These are phyloP conservation scores for Pristionchus japonicus DNA, from an alignment of 2,888 invertebrate species.

Conservation along the genomic window DNA sequence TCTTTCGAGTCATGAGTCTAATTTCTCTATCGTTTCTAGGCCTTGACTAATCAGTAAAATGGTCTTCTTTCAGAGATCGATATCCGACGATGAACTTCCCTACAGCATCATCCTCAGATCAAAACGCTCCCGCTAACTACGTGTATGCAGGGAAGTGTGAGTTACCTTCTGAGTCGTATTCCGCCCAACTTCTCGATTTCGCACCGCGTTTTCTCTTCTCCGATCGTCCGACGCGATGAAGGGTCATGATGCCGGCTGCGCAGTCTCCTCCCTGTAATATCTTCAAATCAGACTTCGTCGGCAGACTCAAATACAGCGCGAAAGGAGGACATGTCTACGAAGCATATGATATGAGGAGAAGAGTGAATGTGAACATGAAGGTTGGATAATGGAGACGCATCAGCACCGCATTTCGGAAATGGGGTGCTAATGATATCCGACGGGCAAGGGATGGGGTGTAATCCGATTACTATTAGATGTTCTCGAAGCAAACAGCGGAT, in stretches of 20 bases:
- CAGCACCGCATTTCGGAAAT: no score
- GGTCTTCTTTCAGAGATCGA: neutral
- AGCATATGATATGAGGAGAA: neutral
- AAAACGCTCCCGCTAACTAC: neutral
- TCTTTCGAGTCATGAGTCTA: no score
- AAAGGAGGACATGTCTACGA: neutral
- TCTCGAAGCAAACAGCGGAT: neutral
- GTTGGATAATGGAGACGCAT: neutral
- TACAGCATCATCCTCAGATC: neutral
- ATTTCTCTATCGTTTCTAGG: no score
- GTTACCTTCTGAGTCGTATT: neutral
- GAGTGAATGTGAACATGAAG: neutral
- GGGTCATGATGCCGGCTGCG: no score
- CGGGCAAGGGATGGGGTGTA: no score
- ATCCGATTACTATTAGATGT: neutral
- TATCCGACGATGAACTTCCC: neutral
- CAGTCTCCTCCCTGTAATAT: no score
- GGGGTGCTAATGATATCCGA: no score
- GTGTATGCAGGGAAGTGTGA: neutral
- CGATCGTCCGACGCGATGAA: no score
- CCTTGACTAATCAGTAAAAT: neutral
- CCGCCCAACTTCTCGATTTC: no score
- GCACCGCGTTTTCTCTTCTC: no score
- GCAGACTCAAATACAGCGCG: neutral
- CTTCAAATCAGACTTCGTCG: neutral